Percentiles rank a stretch among this genome's conserved stretches.
Evolutionary conservation across 2,888 invertebrate species (phyloP).

Genomic region (Hymenopus coronatus): DNA sequence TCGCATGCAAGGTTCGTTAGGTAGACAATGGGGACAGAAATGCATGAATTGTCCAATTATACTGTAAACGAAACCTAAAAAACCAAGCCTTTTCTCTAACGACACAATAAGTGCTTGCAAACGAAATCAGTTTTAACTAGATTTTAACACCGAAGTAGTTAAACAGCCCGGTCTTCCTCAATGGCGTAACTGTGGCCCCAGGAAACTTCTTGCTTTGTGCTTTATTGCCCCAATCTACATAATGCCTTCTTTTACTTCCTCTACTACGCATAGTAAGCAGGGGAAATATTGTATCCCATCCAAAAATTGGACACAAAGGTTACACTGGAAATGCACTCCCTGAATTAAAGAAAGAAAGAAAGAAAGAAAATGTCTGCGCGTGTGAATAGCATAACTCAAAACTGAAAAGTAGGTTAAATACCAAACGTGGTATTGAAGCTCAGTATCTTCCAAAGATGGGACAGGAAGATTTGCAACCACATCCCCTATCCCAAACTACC

Average conservation of each 20-base stretch:
- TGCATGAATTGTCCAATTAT: background rate
- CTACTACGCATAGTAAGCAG: too few species aligned
- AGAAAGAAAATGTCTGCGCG: too few species aligned
- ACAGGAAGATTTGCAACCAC: too few species aligned
- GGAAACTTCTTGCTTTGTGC: background rate
- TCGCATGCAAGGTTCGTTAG: background rate
- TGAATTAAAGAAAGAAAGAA: too few species aligned
- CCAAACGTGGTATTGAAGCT: too few species aligned
- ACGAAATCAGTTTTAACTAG: background rate
- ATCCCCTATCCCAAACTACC: too few species aligned
- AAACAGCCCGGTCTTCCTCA: background rate
- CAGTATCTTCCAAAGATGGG: too few species aligned
- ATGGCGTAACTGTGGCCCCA: background rate
- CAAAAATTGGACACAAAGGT: too few species aligned
- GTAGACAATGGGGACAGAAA: background rate
- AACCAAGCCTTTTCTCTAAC: background rate
- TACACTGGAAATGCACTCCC: too few species aligned
- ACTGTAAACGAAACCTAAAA: background rate
- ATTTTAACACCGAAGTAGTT: background rate
- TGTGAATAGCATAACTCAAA: too few species aligned
- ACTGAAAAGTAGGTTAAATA: too few species aligned
- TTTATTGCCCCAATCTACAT: background rate
- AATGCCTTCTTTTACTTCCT: background rate
- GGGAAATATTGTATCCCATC: too few species aligned
- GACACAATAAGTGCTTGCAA: background rate